Evolutionary conservation across 2,888 invertebrate genomes (phyloP), one percentile per base, ranked within the genome.

Genomic region (Drosophila setosimentum): DNA sequence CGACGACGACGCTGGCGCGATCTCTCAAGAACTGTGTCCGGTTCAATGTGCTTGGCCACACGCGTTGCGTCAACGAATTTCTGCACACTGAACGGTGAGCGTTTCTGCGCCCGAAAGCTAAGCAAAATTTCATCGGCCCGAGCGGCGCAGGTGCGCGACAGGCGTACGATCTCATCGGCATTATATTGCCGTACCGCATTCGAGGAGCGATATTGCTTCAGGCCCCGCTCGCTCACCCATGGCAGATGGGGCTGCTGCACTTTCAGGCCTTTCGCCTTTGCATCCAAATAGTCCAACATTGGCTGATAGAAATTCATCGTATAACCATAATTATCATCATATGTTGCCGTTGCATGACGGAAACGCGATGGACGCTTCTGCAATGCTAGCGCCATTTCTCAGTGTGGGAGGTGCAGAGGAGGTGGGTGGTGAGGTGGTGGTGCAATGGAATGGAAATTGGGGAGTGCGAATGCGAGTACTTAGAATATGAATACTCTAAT

Each of bases 241-340:
- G 96, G 96, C 79, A 97, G 93, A 93, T 96, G 96, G 78, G 97
- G 93, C 69, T 92, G 92, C 80, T 92, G 92, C 80, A 92, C 91
- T 66, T 92, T 87, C 66, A 91, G 84, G 69, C 89, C 90, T 73
- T 92, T 91, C 68, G 95, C 94, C 93, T 96, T 96, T 51, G 95
- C 95, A 91, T 96, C 95, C 83, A 97, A 95, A 91, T 96, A 97
- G 93, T 97, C 97, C 89, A 97, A 95, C 97, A 97, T 97, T 57
- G 97, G 97, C 92, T 97, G 96, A 93, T 97, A 97, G 93, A 95
- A 97, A 93, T 97, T 96, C 90, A 97, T 96, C 60, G 96, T 97
- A 92, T 96, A 96, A 81, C 96, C 96, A 93, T 97, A 97, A 93
- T 97, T 97, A 93, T 96, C 95, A 91, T 96, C 96, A 94, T 97